A percentile compares a stretch with the other conserved stretches of the same genome.
Conservation (phyloP, 2,797 vertebrate genomes). For the Enteromius trimaculatus region DNA sequence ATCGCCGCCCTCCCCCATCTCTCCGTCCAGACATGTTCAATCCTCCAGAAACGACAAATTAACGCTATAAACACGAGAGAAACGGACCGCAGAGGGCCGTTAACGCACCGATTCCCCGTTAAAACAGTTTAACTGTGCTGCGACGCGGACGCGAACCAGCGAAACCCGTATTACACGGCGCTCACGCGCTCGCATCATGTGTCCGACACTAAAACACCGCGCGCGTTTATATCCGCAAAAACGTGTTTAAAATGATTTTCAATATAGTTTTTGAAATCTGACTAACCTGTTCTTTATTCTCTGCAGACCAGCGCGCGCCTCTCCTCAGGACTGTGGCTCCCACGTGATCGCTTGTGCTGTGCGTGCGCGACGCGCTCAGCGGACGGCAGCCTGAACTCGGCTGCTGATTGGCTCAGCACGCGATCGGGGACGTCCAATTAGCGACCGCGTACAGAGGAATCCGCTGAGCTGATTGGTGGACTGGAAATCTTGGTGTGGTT, state of each 20-base stretch:
- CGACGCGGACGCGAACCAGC: not conserved
- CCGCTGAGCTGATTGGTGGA: slow-evolving; percentile 20
- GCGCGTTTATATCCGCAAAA: fast-evolving
- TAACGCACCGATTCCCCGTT: not conserved
- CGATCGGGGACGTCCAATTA: not conserved
- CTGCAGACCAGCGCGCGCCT: not conserved
- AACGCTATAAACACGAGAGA: not conserved
- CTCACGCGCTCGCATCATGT: fast-evolving
- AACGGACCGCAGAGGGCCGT: not conserved
- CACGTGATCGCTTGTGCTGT: slow-evolving; percentile 6
- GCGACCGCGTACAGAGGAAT: not conserved
- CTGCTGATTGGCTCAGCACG: not conserved
- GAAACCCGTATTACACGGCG: not conserved
- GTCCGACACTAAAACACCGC: fast-evolving
- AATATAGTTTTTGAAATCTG: not conserved
- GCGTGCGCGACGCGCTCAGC: not conserved
- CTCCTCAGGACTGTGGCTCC: not conserved
- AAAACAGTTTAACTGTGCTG: slow-evolving; percentile 1
- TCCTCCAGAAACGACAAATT: not conserved
- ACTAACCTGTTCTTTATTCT: slow-evolving; percentile 27
- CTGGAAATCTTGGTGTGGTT: not conserved
- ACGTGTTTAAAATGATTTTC: not conserved
- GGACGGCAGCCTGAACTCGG: not conserved
- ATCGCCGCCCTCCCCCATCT: slow-evolving; percentile 62
- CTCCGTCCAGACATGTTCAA: not conserved